A percentile compares a stretch with the other conserved stretches of the same genome.
phyloP scores from a whole-genome alignment of 2,797 vertebrate genomes.

The Sebastes hubbsi region DNA sequence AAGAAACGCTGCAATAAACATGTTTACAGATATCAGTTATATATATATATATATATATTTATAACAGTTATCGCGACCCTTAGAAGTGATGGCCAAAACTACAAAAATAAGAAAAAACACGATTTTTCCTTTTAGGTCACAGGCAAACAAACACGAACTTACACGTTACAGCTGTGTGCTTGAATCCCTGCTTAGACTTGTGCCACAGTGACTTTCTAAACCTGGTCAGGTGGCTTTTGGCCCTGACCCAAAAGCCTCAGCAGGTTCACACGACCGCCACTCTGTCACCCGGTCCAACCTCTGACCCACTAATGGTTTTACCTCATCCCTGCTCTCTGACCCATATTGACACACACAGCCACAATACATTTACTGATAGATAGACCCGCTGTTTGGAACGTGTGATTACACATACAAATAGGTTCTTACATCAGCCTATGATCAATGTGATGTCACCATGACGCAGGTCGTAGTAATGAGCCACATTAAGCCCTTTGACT shows the following conservation, averaged over 20 bases:
- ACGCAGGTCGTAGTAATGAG: neutral
- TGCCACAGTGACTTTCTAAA: slow-evolving; percentile 10
- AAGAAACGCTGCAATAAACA: too few relatives aligned
- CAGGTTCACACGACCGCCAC: slow-evolving; percentile 33
- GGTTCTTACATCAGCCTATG: slow-evolving; percentile 22
- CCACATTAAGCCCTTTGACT: neutral
- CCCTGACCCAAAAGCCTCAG: neutral
- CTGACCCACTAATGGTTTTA: neutral
- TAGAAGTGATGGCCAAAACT: neutral
- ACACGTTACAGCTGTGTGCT: neutral
- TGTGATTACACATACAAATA: neutral
- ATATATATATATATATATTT: too few relatives aligned
- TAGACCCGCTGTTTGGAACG: neutral
- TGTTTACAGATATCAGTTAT: neutral
- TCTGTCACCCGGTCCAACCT: slow-evolving; percentile 1
- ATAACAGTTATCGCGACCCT: neutral
- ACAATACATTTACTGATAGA: neutral
- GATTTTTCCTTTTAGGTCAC: neutral
- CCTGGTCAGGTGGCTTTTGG: slow-evolving; percentile 9
- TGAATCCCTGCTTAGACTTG: neutral
- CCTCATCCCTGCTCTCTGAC: slow-evolving; percentile 30
- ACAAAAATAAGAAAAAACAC: neutral
- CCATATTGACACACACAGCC: slow-evolving; percentile 10
- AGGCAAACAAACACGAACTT: neutral
- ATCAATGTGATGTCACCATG: neutral